These are phyloP conservation scores for Sycophila texana DNA, from an alignment of 2,888 invertebrate species.

Conservation along the genomic window DNA sequence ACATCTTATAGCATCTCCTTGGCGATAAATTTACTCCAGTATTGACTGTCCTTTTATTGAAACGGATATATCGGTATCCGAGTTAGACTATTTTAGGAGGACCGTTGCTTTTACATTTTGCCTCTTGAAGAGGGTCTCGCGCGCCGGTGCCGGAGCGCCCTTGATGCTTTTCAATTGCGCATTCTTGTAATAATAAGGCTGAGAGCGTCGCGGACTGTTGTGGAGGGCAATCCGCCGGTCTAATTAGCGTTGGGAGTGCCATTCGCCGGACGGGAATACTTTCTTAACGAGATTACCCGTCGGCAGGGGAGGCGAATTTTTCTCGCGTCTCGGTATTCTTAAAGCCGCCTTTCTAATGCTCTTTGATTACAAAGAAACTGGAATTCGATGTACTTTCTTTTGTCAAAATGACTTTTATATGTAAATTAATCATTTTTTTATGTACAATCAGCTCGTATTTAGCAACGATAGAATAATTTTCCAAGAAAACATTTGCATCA, in stretches of 20 bases:
- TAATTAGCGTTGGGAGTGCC: conserved; percentile 66
- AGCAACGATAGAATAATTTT: conserved; percentile 1
- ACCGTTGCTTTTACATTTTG: not conserved
- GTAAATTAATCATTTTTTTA: not conserved
- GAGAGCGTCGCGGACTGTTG: conserved; percentile 49
- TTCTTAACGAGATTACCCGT: conserved; percentile 67
- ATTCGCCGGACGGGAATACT: conserved; percentile 62
- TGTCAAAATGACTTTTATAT: not conserved
- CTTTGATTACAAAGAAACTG: not conserved
- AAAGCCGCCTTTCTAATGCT: conserved; percentile 5
- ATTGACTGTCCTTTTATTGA: too few relatives aligned
- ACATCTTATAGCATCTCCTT: too few relatives aligned
- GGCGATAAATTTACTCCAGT: too few relatives aligned
- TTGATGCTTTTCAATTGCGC: conserved; percentile 62
- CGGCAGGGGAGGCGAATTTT: not conserved
- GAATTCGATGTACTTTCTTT: not conserved
- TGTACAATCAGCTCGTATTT: not conserved
- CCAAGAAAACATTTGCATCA: not conserved
- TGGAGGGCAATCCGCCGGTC: conserved; percentile 63
- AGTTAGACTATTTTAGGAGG: not conserved
- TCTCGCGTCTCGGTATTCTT: conserved; percentile 20
- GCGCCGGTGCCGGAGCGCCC: conserved; percentile 37
- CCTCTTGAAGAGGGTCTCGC: not conserved
- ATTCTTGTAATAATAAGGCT: conserved; percentile 61
- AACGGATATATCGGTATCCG: too few relatives aligned